Conservation (phyloP, 2,888 invertebrate genomes). For the Plusia festucae region DNA sequence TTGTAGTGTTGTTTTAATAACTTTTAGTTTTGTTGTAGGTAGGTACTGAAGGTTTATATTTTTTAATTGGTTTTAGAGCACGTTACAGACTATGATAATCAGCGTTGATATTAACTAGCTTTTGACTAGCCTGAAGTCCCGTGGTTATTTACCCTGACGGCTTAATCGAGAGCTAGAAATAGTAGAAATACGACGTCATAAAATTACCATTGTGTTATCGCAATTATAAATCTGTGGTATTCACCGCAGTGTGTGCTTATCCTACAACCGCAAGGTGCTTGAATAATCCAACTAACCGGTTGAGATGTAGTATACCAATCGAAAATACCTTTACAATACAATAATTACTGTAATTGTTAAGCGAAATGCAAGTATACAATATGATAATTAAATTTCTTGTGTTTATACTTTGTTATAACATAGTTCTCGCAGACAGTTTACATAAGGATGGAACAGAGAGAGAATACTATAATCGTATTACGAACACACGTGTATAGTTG, state of each 20-base stretch:
- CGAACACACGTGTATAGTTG: neutral
- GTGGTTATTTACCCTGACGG: too few species aligned
- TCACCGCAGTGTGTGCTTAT: slow-evolving; percentile 20
- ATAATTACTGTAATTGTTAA: slow-evolving; percentile 21
- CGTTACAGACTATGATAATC: too few species aligned
- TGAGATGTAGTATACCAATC: slow-evolving; percentile 27
- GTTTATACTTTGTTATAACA: neutral
- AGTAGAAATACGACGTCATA: too few species aligned
- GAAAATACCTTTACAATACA: slow-evolving; percentile 22
- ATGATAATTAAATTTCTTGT: neutral
- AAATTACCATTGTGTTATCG: too few species aligned
- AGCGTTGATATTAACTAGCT: too few species aligned
- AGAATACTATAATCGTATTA: slow-evolving; percentile 16
- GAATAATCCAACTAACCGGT: slow-evolving; percentile 46
- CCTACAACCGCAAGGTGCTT: slow-evolving; percentile 47
- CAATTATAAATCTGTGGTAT: neutral
- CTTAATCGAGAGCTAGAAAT: too few species aligned
- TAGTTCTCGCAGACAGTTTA: slow-evolving; percentile 10
- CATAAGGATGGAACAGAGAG: neutral
- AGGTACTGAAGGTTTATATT: too few species aligned
- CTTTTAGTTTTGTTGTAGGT: too few species aligned
- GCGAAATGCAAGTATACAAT: slow-evolving; percentile 30
- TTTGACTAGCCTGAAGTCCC: too few species aligned
- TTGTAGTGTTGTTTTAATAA: too few species aligned
- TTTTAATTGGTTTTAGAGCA: too few species aligned